Evolutionary conservation across 2,888 invertebrate genomes (phyloP).

Genomic region (Artemia sinica): DNA sequence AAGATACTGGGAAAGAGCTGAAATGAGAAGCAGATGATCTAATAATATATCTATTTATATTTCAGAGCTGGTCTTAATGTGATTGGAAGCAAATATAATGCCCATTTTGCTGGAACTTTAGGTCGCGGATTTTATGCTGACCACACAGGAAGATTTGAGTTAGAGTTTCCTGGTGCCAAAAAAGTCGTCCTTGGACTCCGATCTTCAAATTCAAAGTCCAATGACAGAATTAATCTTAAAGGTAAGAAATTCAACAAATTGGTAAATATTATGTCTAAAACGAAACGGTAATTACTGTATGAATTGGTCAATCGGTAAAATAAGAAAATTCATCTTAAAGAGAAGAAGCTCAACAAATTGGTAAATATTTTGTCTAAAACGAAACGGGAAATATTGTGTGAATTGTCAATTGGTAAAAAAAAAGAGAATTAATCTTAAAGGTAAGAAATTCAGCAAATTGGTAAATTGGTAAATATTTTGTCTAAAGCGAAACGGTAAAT

Average conservation of each 20-base stretch:
- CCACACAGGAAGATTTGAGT: constrained; percentile 18
- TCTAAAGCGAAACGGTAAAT: too few relatives aligned
- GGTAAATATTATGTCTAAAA: too few relatives aligned
- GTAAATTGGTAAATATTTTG: too few relatives aligned
- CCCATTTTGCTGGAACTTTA: neutral
- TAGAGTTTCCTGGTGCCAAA: constrained; percentile 19
- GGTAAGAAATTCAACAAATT: neutral
- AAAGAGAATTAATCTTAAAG: neutral
- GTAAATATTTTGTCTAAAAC: too few relatives aligned
- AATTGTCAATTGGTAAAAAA: neutral
- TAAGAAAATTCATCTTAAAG: neutral
- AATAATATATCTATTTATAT: too few relatives aligned
- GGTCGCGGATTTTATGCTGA: constrained; percentile 16
- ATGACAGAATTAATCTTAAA: neutral
- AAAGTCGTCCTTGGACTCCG: constrained; percentile 14
- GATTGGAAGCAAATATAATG: neutral
- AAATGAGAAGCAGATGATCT: too few relatives aligned
- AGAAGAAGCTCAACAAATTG: neutral
- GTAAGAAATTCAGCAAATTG: neutral
- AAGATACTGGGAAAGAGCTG: too few relatives aligned
- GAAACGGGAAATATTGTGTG: too few relatives aligned
- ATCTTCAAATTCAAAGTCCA: neutral
- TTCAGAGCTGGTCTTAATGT: constrained; percentile 7
- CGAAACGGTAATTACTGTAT: too few relatives aligned
- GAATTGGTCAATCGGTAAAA: neutral